A percentile compares a stretch with the other conserved stretches of the same genome.
Conservation (phyloP, 2,888 invertebrate species). For the Conomelus anceps region DNA sequence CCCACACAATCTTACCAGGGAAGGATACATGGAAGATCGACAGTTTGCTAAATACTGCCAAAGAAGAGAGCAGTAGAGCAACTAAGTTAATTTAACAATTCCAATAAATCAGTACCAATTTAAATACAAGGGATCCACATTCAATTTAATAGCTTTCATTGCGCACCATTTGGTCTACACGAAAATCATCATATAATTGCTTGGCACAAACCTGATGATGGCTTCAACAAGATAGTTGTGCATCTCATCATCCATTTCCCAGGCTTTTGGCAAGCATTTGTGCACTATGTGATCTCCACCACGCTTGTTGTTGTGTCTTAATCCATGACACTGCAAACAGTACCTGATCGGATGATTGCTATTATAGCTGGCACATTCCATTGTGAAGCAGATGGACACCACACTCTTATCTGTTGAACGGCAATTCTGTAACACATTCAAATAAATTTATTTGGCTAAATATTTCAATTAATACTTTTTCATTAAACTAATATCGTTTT, state of each 20-base stretch:
- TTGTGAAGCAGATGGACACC: constrained; percentile 91
- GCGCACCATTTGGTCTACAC: too few relatives aligned
- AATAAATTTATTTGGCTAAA: too few relatives aligned
- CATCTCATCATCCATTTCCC: constrained; percentile 85
- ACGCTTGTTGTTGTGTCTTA: constrained; percentile 77
- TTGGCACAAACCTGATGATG: constrained; percentile 66
- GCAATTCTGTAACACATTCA: constrained; percentile 66
- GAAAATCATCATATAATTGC: too few relatives aligned
- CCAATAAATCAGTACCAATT: too few relatives aligned
- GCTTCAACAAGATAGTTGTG: constrained; percentile 88
- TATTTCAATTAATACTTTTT: not conserved
- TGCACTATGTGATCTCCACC: constrained; percentile 89
- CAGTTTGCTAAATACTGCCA: too few relatives aligned
- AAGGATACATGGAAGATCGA: too few relatives aligned
- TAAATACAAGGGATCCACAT: too few relatives aligned
- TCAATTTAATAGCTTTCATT: too few relatives aligned
- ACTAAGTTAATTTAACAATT: too few relatives aligned
- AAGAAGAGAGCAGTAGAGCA: too few relatives aligned
- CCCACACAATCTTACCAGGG: too few relatives aligned
- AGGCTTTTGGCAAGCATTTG: constrained; percentile 75
- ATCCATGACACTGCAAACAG: constrained; percentile 82
- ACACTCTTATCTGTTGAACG: constrained; percentile 85
- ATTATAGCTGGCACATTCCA: constrained; percentile 94
- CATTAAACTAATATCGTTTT: not conserved
- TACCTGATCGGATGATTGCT: constrained; percentile 93